These are phyloP conservation scores for Tarsius wallacei DNA, from an alignment of 2,797 vertebrate species.

Conservation along the genomic window DNA sequence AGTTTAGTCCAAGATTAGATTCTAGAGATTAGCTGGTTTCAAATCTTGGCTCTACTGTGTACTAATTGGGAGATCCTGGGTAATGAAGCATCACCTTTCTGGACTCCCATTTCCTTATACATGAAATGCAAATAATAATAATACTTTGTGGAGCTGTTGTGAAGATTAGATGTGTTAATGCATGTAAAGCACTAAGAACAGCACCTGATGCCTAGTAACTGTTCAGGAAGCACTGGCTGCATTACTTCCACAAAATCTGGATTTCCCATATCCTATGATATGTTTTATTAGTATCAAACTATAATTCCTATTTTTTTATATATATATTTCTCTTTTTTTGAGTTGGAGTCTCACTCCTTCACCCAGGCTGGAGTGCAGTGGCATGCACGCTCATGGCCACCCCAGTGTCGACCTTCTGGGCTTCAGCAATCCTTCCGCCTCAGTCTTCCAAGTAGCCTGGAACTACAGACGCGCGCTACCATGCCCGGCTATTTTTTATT, in stretches of 20 bases:
- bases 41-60: background rate
- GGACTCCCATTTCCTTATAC: background rate
- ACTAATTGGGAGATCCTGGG: background rate
- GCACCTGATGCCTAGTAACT: background rate
- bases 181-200: conserved; percentile 1
- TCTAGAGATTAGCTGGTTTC: conserved; percentile 38
- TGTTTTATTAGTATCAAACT: background rate
- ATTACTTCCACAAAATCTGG: background rate
- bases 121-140: background rate
- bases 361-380: no score
- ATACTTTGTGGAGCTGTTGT: background rate
- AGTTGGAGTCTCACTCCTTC: no score
- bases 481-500: no score
- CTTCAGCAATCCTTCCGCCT: no score
- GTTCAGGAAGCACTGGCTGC: background rate
- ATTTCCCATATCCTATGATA: background rate
- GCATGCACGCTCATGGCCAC: no score
- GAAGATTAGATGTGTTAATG: background rate
- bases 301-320: background rate
- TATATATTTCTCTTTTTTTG: no score
- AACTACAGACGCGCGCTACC: no score
- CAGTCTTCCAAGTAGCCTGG: no score
- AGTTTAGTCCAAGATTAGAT: background rate
- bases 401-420: no score
- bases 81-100: background rate